Percentiles rank a stretch among this genome's conserved stretches.
These are phyloP conservation scores for Mystacornis crossleyi DNA, from an alignment of 2,113 vertebrate species.

Conservation along the genomic window DNA sequence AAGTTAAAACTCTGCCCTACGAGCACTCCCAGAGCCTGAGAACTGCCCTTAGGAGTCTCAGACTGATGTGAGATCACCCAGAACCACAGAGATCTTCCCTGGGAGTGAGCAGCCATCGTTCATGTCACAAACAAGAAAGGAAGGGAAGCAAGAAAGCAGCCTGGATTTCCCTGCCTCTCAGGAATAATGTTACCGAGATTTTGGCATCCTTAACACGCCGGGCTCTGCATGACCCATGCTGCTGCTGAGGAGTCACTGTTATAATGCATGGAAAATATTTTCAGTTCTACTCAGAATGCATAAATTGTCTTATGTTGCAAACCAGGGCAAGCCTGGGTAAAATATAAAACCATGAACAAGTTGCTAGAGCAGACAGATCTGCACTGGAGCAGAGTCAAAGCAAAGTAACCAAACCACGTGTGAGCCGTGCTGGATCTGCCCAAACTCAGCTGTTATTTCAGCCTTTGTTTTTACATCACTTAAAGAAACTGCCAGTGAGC, in stretches of 20 bases:
- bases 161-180: background rate
- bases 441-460: background rate
- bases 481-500: background rate
- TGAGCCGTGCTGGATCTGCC: background rate
- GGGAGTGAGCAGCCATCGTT: background rate
- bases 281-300: background rate
- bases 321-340: background rate
- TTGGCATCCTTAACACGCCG: background rate
- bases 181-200: background rate
- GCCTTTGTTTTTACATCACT: background rate
- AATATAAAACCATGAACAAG: background rate
- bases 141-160: background rate
- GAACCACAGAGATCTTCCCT: background rate
- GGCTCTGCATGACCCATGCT: background rate
- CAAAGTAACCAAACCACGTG: background rate
- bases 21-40: background rate
- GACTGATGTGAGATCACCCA: background rate
- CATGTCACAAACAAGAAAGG: background rate
- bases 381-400: background rate
- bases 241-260: background rate
- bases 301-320: background rate
- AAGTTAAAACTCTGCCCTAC: background rate
- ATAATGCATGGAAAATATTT: background rate
- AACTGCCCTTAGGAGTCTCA: background rate
- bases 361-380: background rate